A percentile compares a stretch with the other conserved stretches of the same genome.
Conservation (phyloP, 2,888 invertebrate genomes). For the Drosophila ezoana region DNA sequence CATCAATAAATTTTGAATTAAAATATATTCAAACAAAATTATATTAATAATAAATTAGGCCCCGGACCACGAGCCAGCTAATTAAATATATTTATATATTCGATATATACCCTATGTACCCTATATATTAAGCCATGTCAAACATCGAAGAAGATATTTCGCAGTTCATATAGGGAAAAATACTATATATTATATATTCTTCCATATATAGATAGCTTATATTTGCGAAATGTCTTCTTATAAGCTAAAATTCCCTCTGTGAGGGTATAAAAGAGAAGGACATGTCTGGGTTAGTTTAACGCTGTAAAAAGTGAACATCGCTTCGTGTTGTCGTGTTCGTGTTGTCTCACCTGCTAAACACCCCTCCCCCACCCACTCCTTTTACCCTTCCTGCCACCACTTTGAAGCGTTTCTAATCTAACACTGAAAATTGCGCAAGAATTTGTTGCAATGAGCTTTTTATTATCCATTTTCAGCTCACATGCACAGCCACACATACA, state of each 20-base stretch:
- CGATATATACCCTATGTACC: too few relatives aligned
- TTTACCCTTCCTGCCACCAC: background rate
- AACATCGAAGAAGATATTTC: too few relatives aligned
- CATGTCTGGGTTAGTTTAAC: constrained; percentile 4
- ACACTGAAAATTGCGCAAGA: constrained; percentile 79
- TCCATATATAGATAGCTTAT: too few relatives aligned
- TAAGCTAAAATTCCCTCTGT: background rate
- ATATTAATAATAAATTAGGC: too few relatives aligned
- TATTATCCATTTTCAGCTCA: constrained; percentile 74
- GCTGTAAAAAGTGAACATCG: constrained; percentile 48
- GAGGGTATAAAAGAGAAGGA: constrained; percentile 16
- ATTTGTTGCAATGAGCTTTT: constrained; percentile 81
- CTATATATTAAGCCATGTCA: too few relatives aligned
- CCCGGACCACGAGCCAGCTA: too few relatives aligned
- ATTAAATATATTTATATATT: too few relatives aligned
- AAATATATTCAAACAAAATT: too few relatives aligned
- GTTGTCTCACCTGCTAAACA: background rate
- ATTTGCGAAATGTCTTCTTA: background rate
- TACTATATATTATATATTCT: too few relatives aligned
- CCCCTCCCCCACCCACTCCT: background rate
- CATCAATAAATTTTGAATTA: too few relatives aligned
- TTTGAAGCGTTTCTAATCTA: constrained; percentile 69
- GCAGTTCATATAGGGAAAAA: too few relatives aligned
- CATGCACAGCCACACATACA: constrained; percentile 21
- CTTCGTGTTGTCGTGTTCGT: constrained; percentile 40